Conservation (phyloP, 2,797 vertebrate species). For the Capromys pilorides region DNA sequence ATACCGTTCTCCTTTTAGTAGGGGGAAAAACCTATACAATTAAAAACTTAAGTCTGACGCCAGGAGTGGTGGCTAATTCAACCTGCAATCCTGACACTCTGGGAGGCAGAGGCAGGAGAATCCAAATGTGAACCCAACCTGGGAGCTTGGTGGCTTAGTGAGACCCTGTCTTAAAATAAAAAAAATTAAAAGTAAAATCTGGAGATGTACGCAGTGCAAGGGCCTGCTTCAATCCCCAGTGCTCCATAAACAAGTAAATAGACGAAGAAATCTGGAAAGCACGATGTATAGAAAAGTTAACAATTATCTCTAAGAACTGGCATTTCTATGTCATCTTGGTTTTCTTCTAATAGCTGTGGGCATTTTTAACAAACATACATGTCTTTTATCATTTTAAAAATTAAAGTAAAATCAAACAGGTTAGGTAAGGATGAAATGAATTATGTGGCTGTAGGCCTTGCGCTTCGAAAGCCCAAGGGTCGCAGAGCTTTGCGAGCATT, state of each 20-base stretch:
- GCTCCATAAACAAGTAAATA: not conserved
- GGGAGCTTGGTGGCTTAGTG: not conserved
- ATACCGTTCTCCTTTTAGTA: not conserved
- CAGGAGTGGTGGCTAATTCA: not conserved
- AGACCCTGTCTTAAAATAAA: not conserved
- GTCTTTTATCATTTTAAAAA: conserved; percentile 8
- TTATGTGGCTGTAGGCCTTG: not conserved
- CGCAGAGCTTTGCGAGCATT: not conserved
- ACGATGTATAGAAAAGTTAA: not conserved
- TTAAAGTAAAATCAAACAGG: not conserved
- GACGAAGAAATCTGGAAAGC: not conserved
- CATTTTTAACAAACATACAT: not conserved
- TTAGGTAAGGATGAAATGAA: conserved; percentile 13
- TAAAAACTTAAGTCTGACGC: not conserved
- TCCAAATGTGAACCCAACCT: not conserved
- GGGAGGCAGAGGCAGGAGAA: not conserved
- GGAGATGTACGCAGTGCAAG: not conserved
- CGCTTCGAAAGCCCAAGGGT: not conserved
- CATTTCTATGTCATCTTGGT: not conserved
- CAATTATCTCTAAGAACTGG: not conserved
- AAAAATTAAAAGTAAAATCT: not conserved
- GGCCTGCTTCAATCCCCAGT: not conserved
- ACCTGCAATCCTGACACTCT: not conserved
- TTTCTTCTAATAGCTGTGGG: conserved; percentile 31
- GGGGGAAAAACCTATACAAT: not conserved